Base-by-base conservation (phyloP, 1,140 invertebrate species). In the Trissolcus basalis region DNA sequence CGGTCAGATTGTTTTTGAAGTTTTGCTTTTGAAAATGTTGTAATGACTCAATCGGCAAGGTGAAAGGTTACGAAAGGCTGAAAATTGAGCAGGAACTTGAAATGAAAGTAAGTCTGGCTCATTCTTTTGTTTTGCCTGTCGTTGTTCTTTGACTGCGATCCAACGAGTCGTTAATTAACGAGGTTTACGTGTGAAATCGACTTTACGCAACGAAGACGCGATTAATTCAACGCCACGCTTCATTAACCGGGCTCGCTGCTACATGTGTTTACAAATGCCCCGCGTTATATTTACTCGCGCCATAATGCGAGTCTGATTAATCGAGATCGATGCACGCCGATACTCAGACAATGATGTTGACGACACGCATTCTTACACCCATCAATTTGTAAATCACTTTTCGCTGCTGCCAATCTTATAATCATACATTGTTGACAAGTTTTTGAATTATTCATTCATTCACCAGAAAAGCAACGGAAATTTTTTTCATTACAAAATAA, bases 221-320 rank as follows among this genome's bases (percentile, higher is more conserved):
- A 77, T 77, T 77, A 77, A 77, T 77, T 77, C 67, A 67, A 14
- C 56, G 74, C 56, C 43, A 71, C 61, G 74, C 60, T 71, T 77
- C 74, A 71, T 77, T 77, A 77, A 71, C 35, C 55, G 67, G 27
- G 41, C 19, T 9, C 54, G 39, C 55, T 15, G 67, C 56, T 67
- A 67, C 56, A 44, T 61, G 45, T 70, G 60, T 71, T 77, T 77
- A 77, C 74, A 71, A 50, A 55, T 71, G 74, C 71, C 54, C 51
- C 44, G 39, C 16, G 61, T 77, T 76, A 65, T 53, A 76, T 67
- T 77, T 65, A 50, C 27, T n/a, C 35, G 19, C 19, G 19, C 19
- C 19, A 27, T 27, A 27, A 49, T 54, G 43, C 35, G 36, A 39
- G 36, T 27, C 19, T 27, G 19, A 27, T 27, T 36, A 54, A 60